phyloP scores from a whole-genome alignment of 2,113 vertebrate species.

The Daubentonia madagascariensis region DNA sequence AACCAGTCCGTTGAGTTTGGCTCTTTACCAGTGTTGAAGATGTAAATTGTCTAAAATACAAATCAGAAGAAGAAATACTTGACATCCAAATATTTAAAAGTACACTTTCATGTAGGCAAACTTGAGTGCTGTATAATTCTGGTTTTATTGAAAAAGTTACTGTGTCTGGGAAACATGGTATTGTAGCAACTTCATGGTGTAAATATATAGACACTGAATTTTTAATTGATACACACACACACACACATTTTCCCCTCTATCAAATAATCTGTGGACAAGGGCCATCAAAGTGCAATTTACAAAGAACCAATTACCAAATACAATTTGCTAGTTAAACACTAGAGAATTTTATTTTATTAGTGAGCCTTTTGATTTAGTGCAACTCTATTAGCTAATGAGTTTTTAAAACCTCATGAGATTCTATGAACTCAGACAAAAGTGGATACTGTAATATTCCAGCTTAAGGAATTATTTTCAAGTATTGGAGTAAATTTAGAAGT shows the following conservation, averaged over 20 bases:
- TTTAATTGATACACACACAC: neutral
- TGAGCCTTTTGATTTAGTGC: slow-evolving; percentile 57
- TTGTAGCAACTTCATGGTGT: slow-evolving; percentile 8
- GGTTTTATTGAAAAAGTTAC: slow-evolving; percentile 4
- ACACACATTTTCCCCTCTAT: neutral
- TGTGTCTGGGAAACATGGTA: neutral
- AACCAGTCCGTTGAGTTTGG: neutral
- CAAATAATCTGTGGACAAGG: slow-evolving; percentile 48
- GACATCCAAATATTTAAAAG: slow-evolving; percentile 14
- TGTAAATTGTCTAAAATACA: neutral
- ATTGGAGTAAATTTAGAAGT: slow-evolving; percentile 34
- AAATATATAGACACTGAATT: neutral
- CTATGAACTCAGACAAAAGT: slow-evolving; percentile 56
- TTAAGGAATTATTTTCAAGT: slow-evolving; percentile 32
- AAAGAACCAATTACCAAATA: slow-evolving; percentile 68
- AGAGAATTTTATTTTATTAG: slow-evolving; percentile 76
- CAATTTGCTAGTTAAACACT: slow-evolving; percentile 69
- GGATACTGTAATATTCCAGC: neutral
- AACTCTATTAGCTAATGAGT: slow-evolving; percentile 74
- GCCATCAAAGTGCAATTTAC: slow-evolving; percentile 58
- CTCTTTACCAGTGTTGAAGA: slow-evolving; percentile 46
- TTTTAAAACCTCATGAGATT: slow-evolving; percentile 68
- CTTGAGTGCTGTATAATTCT: neutral
- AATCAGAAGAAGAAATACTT: slow-evolving; percentile 14
- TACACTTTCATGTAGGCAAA: neutral